Percentiles rank a stretch among this genome's conserved stretches.
phyloP scores from a whole-genome alignment of 2,888 invertebrate genomes.

The Stomorhina lunata region DNA sequence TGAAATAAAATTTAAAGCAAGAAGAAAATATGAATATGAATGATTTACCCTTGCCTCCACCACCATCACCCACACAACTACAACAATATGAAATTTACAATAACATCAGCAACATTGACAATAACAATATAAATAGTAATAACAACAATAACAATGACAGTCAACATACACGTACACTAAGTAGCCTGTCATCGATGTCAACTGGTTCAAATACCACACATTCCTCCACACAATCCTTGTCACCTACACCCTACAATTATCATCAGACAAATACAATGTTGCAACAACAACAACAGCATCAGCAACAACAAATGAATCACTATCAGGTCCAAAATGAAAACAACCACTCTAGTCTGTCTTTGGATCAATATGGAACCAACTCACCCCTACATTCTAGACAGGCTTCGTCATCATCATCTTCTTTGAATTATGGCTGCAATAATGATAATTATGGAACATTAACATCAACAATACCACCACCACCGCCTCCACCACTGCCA shows the following conservation, averaged over 20 bases:
- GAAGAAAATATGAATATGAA: constrained; percentile 67
- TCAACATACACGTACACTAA: constrained; percentile 77
- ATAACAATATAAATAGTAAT: constrained; percentile 59
- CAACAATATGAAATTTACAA: constrained; percentile 74
- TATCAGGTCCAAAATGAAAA: constrained; percentile 31
- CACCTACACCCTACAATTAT: constrained; percentile 68
- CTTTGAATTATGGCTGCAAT: constrained; percentile 69
- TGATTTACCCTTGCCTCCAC: constrained; percentile 77
- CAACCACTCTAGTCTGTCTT: constrained; percentile 69
- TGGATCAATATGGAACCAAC: constrained; percentile 72
- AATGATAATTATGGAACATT: constrained; percentile 65
- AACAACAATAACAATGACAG: constrained; percentile 54
- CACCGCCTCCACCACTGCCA: constrained; percentile 71
- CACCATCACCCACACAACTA: constrained; percentile 78
- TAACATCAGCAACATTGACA: constrained; percentile 52
- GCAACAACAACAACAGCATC: constrained; percentile 30
- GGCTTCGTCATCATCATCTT: constrained; percentile 74
- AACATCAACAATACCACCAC: constrained; percentile 69
- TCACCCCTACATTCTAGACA: constrained; percentile 76
- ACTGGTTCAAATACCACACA: constrained; percentile 71
- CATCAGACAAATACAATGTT: constrained; percentile 29
- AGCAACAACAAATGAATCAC: constrained; percentile 60
- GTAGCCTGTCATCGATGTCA: constrained; percentile 78
- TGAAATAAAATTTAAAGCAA: constrained; percentile 44
- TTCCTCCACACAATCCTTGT: constrained; percentile 70